Evolutionary conservation across 1,140 invertebrate species (phyloP).

Genomic region (Drosophila trapezifrons): DNA sequence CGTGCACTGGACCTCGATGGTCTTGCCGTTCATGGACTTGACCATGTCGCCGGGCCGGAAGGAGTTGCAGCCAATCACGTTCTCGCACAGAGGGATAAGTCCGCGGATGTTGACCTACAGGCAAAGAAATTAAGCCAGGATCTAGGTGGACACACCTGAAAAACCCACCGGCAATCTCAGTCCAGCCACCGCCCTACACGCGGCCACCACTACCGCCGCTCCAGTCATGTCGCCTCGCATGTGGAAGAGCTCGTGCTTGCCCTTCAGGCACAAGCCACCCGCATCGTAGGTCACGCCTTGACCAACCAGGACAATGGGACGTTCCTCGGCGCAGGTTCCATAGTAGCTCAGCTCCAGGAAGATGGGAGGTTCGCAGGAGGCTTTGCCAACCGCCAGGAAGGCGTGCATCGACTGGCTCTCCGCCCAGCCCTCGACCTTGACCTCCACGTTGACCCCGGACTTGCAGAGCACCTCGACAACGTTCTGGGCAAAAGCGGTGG

Average conservation of each 20-base stretch:
- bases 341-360: conserved; percentile 90
- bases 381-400: conserved; percentile 91
- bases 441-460: conserved; percentile 87
- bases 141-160: background rate
- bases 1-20: conserved; percentile 95
- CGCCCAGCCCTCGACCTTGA: conserved; percentile 88
- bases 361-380: conserved; percentile 90
- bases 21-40: conserved; percentile 93
- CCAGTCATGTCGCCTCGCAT: conserved; percentile 98
- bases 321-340: conserved; percentile 72
- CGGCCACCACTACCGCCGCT: conserved; percentile 91
- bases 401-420: conserved; percentile 90
- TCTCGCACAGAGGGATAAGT: conserved; percentile 93
- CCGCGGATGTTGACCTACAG: conserved; percentile 90
- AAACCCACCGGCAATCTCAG: conserved; percentile 87
- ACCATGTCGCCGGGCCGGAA: conserved; percentile 95
- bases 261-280: conserved; percentile 89
- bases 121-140: conserved; percentile 88
- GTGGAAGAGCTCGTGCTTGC: conserved; percentile 84
- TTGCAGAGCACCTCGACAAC: conserved; percentile 85
- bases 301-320: conserved; percentile 88
- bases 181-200: conserved; percentile 89
- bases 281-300: conserved; percentile 97
- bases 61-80: conserved; percentile 92
- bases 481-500: conserved; percentile 91